A percentile compares a stretch with the other conserved stretches of the same genome.
These are phyloP conservation scores for Aphrocallistes beatrix DNA, from an alignment of 37 sponge, comb jelly and placozoan species.

Conservation along the genomic window DNA sequence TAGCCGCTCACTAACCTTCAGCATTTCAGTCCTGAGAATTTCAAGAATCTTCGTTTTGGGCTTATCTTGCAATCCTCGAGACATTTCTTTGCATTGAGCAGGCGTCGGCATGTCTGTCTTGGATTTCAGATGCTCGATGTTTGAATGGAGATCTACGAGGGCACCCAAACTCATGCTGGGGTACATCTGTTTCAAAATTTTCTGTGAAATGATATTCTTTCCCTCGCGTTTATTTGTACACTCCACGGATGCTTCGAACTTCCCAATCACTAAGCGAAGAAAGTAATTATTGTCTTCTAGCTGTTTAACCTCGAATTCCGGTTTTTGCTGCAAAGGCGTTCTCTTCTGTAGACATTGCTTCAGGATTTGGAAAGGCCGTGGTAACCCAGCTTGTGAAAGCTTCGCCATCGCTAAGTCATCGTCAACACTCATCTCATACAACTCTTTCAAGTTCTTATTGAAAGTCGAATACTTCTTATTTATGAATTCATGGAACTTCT, in stretches of 20 bases:
- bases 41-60: slow-evolving; percentile 10
- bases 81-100: not conserved
- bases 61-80: not conserved
- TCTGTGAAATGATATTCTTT: not conserved
- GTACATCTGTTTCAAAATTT: slow-evolving; percentile 6
- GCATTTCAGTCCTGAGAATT: not conserved
- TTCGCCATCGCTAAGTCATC: slow-evolving; percentile 22
- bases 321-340: not conserved
- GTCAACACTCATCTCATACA: slow-evolving; percentile 28
- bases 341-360: slow-evolving; percentile 29
- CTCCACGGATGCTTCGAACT: not conserved
- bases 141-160: not conserved
- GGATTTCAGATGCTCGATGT: not conserved
- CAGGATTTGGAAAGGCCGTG: slow-evolving; percentile 35
- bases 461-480: not conserved
- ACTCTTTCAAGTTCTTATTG: slow-evolving; percentile 18
- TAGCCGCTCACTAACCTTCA: not conserved
- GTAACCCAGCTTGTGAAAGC: slow-evolving; percentile 32
- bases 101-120: not conserved
- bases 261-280: not conserved
- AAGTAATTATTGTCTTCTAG: not conserved
- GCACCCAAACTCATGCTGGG: not conserved
- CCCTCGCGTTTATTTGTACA: not conserved
- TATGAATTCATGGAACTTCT: not conserved
- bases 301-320: not conserved